phyloP scores from a whole-genome alignment of 2,113 vertebrate genomes.

The Nibea albiflora region DNA sequence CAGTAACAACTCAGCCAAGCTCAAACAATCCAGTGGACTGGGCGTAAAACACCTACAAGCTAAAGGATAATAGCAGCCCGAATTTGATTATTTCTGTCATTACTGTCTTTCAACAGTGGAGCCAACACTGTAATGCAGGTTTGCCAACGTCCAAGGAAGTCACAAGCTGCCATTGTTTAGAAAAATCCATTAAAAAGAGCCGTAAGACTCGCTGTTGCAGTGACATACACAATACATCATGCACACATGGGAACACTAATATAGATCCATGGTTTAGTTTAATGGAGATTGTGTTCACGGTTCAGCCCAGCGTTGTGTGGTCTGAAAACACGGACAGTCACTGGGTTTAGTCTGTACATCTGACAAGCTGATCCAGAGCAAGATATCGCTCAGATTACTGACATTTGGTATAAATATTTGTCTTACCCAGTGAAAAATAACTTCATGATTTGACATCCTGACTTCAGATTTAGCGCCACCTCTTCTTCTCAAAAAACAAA shows the following conservation, averaged over 20 bases:
- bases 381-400: neutral
- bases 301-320: neutral
- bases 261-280: neutral
- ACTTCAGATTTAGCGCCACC: neutral
- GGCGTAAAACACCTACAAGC: slow-evolving; percentile 12
- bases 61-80: slow-evolving; percentile 28
- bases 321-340: neutral
- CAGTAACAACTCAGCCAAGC: slow-evolving; percentile 38
- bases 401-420: neutral
- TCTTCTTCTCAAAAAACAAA: no score
- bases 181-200: slow-evolving; percentile 11
- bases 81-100: slow-evolving; percentile 33
- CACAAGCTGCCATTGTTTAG: neutral
- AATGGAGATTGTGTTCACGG: neutral
- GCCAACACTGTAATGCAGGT: neutral
- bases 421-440: no score
- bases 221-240: neutral
- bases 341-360: neutral
- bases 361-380: neutral
- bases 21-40: slow-evolving; percentile 29
- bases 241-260: neutral
- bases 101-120: slow-evolving; percentile 25
- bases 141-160: neutral
- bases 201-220: neutral
- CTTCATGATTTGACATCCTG: no score